Conservation (phyloP, 2,797 vertebrate genomes). For the Micropoecilia bifurca region DNA sequence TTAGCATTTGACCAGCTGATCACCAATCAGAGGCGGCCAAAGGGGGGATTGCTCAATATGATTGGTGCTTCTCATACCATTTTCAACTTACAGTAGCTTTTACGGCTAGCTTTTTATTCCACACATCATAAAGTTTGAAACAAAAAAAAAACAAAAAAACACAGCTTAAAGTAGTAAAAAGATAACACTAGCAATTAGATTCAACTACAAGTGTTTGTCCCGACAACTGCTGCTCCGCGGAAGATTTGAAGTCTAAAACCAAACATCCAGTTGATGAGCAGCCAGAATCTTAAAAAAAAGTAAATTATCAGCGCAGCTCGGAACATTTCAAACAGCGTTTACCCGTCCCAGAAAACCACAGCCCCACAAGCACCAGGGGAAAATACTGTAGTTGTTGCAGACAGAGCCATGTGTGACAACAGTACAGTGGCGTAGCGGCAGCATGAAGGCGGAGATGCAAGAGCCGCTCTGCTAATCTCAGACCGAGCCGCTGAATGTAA, state of each 20-base stretch:
- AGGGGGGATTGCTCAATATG: not conserved
- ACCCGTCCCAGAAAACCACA: constrained; percentile 6
- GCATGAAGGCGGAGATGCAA: constrained; percentile 65
- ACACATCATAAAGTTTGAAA: not conserved
- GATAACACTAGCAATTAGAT: not conserved
- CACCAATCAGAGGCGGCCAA: not conserved
- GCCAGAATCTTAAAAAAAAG: not conserved
- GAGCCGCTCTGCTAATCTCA: constrained; percentile 48
- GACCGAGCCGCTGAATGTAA: constrained; percentile 1
- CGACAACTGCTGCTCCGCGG: not conserved
- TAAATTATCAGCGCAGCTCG: constrained; percentile 5
- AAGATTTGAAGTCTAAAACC: not conserved
- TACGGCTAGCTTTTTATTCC: not conserved
- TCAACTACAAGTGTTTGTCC: constrained; percentile 31
- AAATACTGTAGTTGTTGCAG: not conserved
- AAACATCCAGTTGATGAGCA: not conserved
- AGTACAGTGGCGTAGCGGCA: constrained; percentile 31
- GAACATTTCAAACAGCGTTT: constrained; percentile 8
- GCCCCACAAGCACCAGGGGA: constrained; percentile 1
- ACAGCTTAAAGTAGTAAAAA: not conserved
- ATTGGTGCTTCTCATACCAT: not conserved
- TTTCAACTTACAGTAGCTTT: not conserved
- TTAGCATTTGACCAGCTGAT: not conserved
- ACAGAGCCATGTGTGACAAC: constrained; percentile 44
- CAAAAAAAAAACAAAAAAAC: no score